Evolutionary conservation across 2,888 invertebrate genomes (phyloP), one percentile per base, ranked within the genome.

Genomic region (Ichneumon xanthorius): DNA sequence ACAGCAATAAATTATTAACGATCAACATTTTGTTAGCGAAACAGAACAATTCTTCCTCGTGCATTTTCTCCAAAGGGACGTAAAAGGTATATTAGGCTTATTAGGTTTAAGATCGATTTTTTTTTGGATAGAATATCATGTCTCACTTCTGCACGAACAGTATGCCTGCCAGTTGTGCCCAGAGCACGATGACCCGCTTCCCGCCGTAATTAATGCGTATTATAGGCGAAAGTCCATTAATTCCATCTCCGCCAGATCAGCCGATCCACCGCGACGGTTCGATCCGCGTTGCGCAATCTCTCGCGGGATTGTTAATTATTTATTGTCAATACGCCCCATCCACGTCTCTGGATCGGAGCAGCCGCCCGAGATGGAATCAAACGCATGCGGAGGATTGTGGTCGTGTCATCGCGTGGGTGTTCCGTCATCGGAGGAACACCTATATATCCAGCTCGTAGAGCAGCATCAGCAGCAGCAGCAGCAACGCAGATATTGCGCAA

Each of bases 71-170:
- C 26, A 30, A 55, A 22, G 19, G 19, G 19, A 53, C 53, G 9
- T 2, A n/a, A 53, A 19, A 55, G 22, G 7, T 22, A 55, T 22
- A 19, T 22, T 11, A 1, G 11, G 19, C 19, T 5, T 11, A 22
- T 22, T 55, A 19, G 22, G 9, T 6, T 55, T 22, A 9, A 40
- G 9, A 40, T 40, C 11, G 40, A 40, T 40, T 53, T 16, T 5
- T 16, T 50, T 53, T 4, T n/a, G 0, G 4, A 1, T 4, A 1
- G 53, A n/a, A n/a, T n/a, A 5, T 7, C 5, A 6, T 7, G n/a
- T 1, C 86, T 89, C 87, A 89, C 89, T 90, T 90, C 89, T 89
- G 50, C 14, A 33, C 14, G 14, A 55, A 50, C 53, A 26, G 63
- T 48, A 53, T 50, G 19, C 22, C 26, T 19, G 22, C 4, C 19